These are phyloP conservation scores for Troilus luridus DNA, from an alignment of 2,888 invertebrate genomes.

Conservation along the genomic window DNA sequence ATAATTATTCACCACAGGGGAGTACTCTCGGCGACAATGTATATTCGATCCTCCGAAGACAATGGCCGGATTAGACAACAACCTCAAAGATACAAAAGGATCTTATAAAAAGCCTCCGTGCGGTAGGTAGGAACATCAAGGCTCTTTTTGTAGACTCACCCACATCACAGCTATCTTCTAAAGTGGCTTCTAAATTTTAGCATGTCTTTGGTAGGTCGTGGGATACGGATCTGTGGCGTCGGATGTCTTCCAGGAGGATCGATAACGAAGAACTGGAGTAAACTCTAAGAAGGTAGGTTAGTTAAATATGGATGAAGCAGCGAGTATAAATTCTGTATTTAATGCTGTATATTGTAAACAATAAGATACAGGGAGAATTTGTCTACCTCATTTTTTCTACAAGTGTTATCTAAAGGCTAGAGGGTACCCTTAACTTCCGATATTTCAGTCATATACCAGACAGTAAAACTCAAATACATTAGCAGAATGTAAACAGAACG, in stretches of 20 bases:
- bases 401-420: too few relatives aligned
- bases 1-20: neutral
- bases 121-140: neutral
- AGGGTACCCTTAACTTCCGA: too few relatives aligned
- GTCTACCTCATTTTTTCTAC: too few relatives aligned
- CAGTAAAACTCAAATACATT: too few relatives aligned
- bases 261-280: neutral
- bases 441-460: too few relatives aligned
- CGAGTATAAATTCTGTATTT: neutral
- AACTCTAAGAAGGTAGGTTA: too few relatives aligned
- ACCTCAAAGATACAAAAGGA: neutral
- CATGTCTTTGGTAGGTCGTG: neutral
- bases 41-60: neutral
- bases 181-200: neutral
- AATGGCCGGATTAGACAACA: conserved; percentile 31
- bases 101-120: conserved; percentile 1
- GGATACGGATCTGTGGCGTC: neutral
- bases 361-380: too few relatives aligned
- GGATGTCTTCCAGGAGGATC: neutral
- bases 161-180: neutral
- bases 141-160: conserved; percentile 24
- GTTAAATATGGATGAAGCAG: neutral
- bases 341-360: too few relatives aligned
- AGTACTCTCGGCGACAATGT: neutral
- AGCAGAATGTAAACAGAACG: too few relatives aligned